Percentiles rank a stretch among this genome's conserved stretches.
Conservation (phyloP, 30 jellyfish, hydroid and myxozoan genomes). For the Mastigias papua region DNA sequence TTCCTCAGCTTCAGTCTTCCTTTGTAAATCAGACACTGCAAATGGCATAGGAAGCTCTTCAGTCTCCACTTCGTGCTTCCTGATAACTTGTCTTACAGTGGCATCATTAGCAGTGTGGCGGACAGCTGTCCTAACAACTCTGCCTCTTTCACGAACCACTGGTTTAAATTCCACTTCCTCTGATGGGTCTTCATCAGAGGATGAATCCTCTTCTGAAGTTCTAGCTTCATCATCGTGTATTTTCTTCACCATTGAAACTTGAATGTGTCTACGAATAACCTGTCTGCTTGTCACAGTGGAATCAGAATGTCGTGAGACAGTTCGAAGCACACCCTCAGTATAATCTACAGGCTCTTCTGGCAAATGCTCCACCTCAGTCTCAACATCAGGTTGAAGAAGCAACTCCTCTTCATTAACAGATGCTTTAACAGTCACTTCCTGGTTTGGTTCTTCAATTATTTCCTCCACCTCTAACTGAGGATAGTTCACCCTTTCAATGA, state of each 20-base stretch:
- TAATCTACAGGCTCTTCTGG: background rate
- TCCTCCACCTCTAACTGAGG: slow-evolving; percentile 7
- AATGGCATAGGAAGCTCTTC: background rate
- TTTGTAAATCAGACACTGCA: slow-evolving; percentile 7
- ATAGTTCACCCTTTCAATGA: background rate
- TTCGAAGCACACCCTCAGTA: background rate
- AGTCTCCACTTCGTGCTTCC: slow-evolving; percentile 29
- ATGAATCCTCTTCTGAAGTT: background rate
- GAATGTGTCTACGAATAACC: slow-evolving; percentile 33
- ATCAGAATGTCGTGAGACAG: slow-evolving; percentile 27
- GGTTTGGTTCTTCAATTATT: slow-evolving; percentile 3
- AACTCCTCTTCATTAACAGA: slow-evolving; percentile 13
- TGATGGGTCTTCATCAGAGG: background rate
- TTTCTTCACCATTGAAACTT: background rate
- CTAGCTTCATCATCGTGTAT: background rate
- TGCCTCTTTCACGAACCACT: slow-evolving; percentile 6
- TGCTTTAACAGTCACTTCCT: slow-evolving; percentile 7
- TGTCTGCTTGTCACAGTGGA: slow-evolving; percentile 17
- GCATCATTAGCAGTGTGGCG: slow-evolving; percentile 4
- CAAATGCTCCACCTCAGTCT: slow-evolving; percentile 7
- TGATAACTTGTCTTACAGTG: slow-evolving; percentile 33
- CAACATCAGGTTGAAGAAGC: background rate
- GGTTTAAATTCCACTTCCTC: slow-evolving; percentile 38
- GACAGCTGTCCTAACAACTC: slow-evolving; percentile 25
- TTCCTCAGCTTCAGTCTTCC: background rate